phyloP scores from a whole-genome alignment of 2,888 invertebrate species.

The Ferdinandea cuprea region DNA sequence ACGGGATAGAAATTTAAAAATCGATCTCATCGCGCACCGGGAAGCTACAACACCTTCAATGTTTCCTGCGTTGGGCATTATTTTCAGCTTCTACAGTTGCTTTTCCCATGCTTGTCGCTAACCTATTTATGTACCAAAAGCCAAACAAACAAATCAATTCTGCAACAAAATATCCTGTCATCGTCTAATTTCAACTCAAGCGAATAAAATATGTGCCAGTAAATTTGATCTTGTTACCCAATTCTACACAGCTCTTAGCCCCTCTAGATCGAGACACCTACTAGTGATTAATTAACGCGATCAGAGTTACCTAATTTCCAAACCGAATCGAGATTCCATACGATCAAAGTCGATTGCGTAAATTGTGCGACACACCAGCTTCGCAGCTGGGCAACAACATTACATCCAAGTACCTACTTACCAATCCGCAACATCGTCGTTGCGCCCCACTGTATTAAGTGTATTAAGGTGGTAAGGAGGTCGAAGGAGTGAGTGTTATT shows the following conservation, averaged over 20 bases:
- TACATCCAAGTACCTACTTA: background rate
- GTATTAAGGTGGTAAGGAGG: slow-evolving; percentile 45
- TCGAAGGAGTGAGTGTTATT: slow-evolving; percentile 35
- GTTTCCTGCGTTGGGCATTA: no score
- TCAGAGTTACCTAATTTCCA: slow-evolving; percentile 17
- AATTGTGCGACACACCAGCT: slow-evolving; percentile 19
- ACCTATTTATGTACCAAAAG: no score
- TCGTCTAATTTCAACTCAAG: no score
- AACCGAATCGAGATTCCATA: background rate
- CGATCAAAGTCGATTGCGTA: slow-evolving; percentile 39
- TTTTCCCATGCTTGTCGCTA: no score
- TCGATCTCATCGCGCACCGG: no score
- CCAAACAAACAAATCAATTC: no score
- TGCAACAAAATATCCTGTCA: no score
- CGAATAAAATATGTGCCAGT: no score
- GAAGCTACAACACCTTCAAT: no score
- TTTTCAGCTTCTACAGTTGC: no score
- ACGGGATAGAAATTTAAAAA: no score
- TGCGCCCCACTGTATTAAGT: no score
- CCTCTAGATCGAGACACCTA: background rate
- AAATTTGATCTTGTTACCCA: background rate
- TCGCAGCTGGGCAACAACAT: slow-evolving; percentile 16
- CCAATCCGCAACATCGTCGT: background rate
- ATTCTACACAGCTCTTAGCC: background rate
- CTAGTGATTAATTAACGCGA: background rate